These are phyloP conservation scores for Ptychobarbus kaznakovi DNA, from an alignment of 2,797 vertebrate species.

Conservation along the genomic window DNA sequence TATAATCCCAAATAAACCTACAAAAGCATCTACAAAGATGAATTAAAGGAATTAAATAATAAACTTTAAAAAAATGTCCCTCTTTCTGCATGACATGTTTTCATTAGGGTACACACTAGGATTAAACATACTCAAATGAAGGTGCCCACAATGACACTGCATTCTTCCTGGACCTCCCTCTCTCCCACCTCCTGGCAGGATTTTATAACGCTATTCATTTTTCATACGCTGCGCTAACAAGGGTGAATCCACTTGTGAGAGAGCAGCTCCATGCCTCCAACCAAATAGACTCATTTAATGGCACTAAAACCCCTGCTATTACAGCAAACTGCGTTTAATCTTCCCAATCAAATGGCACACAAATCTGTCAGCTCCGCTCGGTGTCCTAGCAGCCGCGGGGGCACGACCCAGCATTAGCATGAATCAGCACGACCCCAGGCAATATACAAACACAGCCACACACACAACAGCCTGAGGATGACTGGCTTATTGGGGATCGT, in stretches of 20 bases:
- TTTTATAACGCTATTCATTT: constrained; percentile 51
- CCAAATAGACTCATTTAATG: constrained; percentile 60
- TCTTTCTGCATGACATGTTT: neutral
- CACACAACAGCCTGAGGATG: constrained; percentile 1
- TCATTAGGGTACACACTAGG: neutral
- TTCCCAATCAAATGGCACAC: constrained; percentile 65
- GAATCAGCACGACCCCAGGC: constrained; percentile 28
- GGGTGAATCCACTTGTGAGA: constrained; percentile 43
- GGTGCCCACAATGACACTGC: constrained; percentile 61
- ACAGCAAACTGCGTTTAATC: constrained; percentile 72
- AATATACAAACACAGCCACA: constrained; percentile 16
- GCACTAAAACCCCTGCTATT: constrained; percentile 62
- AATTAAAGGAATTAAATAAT: neutral
- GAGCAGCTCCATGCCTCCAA: constrained; percentile 25
- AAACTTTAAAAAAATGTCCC: neutral
- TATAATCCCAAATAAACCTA: neutral
- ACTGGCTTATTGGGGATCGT: constrained; percentile 14
- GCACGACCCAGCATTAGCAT: constrained; percentile 20
- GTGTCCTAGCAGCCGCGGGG: constrained; percentile 25
- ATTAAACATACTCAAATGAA: constrained; percentile 43
- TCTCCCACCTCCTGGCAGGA: constrained; percentile 32
- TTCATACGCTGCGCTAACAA: constrained; percentile 42
- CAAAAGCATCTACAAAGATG: neutral
- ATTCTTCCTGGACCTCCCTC: constrained; percentile 33
- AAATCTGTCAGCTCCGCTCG: constrained; percentile 55